These are phyloP conservation scores for Tethea ocularis DNA, from an alignment of 2,888 invertebrate species.

Conservation along the genomic window DNA sequence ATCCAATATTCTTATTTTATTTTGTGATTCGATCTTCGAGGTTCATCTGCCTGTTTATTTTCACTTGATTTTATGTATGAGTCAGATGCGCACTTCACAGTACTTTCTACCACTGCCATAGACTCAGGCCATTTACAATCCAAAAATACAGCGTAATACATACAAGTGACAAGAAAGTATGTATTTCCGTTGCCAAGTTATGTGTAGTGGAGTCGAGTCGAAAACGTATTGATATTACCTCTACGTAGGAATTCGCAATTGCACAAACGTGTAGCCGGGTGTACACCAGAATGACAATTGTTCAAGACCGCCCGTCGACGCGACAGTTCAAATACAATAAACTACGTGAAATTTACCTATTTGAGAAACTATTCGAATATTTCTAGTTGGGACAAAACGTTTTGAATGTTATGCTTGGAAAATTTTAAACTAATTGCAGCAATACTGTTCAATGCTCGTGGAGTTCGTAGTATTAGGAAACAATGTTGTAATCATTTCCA, in stretches of 20 bases:
- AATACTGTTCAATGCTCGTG: not conserved
- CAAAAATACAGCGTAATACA: conserved; percentile 22
- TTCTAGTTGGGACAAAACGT: conserved; percentile 23
- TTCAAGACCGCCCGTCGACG: conserved; percentile 31
- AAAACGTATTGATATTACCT: conserved; percentile 52
- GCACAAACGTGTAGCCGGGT: conserved; percentile 37
- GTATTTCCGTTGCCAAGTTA: conserved; percentile 27
- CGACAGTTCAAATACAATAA: conserved; percentile 47
- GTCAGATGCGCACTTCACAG: no score
- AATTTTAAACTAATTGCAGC: conserved; percentile 27
- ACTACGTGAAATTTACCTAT: conserved; percentile 43
- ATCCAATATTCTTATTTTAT: no score
- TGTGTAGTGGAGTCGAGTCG: conserved; percentile 19
- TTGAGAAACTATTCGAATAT: conserved; percentile 34
- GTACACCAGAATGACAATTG: conserved; percentile 47
- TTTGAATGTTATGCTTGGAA: conserved; percentile 22
- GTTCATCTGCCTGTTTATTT: no score
- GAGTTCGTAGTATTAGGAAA: no score
- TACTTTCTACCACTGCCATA: no score
- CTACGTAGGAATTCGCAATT: conserved; percentile 51
- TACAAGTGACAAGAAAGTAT: conserved; percentile 27
- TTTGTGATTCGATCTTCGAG: no score
- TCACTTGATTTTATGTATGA: no score
- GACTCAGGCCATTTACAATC: no score
- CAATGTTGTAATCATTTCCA: no score